Percentiles rank a stretch among this genome's conserved stretches.
These are phyloP conservation scores for Podarcis siculus DNA, from an alignment of 2,797 vertebrate genomes.

Conservation along the genomic window DNA sequence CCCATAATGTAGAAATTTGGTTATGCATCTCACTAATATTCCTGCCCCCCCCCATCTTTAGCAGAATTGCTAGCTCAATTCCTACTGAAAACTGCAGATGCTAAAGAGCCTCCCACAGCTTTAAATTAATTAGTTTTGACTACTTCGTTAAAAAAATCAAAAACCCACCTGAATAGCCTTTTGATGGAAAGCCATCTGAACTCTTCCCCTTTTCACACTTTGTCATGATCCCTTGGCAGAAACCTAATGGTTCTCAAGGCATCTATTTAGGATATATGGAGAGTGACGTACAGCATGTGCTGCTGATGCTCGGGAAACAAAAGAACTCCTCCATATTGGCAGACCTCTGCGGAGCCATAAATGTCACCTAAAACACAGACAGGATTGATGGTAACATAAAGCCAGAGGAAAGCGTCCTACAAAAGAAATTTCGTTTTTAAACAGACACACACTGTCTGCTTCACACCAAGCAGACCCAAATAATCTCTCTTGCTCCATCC, in stretches of 20 bases:
- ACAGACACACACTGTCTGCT: constrained; percentile 14
- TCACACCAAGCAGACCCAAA: constrained; percentile 17
- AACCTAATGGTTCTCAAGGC: constrained; percentile 59
- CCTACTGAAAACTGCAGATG: background rate
- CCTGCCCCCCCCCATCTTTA: background rate
- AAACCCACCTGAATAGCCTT: background rate
- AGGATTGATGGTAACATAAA: constrained; percentile 65
- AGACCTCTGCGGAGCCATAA: constrained; percentile 55
- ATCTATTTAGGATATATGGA: constrained; percentile 47
- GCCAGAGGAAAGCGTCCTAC: constrained; percentile 29
- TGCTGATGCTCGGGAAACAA: constrained; percentile 56
- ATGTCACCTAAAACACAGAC: constrained; percentile 58
- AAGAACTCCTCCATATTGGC: constrained; percentile 41
- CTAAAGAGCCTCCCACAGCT: background rate
- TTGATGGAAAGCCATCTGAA: background rate
- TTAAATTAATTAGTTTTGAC: background rate
- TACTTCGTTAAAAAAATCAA: background rate
- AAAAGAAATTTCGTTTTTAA: constrained; percentile 52
- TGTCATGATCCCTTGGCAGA: constrained; percentile 52
- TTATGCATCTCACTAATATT: background rate
- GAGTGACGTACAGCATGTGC: constrained; percentile 44
- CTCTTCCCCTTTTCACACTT: constrained; percentile 37
- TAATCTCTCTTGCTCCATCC: background rate
- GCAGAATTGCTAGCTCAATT: background rate
- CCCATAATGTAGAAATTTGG: background rate